Evolutionary conservation across 2,113 vertebrate species (phyloP).

Genomic region (Toxotes jaculatrix): DNA sequence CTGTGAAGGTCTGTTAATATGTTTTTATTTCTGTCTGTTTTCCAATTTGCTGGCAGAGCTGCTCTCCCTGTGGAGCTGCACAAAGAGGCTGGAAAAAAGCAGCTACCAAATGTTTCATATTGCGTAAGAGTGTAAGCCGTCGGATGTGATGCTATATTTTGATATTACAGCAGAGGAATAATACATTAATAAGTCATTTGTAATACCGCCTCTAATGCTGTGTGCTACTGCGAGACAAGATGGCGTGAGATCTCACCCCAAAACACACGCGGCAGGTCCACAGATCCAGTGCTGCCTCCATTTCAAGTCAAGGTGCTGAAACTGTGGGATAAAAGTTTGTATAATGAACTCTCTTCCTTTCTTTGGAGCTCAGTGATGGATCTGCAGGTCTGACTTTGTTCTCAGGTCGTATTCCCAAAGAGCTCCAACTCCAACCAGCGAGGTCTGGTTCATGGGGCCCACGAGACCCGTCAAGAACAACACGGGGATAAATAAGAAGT

Average conservation of each 20-base stretch:
- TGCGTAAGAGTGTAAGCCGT: not conserved
- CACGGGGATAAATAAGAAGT: not conserved
- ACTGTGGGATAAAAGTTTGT: not conserved
- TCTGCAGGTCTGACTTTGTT: conserved; percentile 18
- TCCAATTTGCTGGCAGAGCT: not conserved
- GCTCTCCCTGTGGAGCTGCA: conserved; percentile 14
- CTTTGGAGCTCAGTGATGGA: conserved; percentile 2
- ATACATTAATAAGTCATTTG: conserved; percentile 1
- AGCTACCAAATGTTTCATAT: conserved; percentile 6
- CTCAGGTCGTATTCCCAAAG: not conserved
- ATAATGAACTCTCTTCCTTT: conserved; percentile 5
- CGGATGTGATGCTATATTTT: conserved; percentile 4
- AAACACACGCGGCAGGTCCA: conserved; percentile 79
- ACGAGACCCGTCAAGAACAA: not conserved
- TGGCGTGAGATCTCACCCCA: conserved; percentile 79
- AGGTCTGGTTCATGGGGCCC: not conserved
- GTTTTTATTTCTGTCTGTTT: conserved; percentile 38
- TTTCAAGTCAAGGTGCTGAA: conserved; percentile 31
- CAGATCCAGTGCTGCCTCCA: conserved; percentile 69
- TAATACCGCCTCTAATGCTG: not conserved
- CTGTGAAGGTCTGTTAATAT: conserved; percentile 22
- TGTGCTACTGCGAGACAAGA: conserved; percentile 23
- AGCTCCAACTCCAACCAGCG: not conserved
- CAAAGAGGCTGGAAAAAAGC: conserved; percentile 15
- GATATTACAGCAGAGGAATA: not conserved